Evolutionary conservation across 2,113 vertebrate genomes (phyloP).

Genomic region (Rostratula benghalensis): DNA sequence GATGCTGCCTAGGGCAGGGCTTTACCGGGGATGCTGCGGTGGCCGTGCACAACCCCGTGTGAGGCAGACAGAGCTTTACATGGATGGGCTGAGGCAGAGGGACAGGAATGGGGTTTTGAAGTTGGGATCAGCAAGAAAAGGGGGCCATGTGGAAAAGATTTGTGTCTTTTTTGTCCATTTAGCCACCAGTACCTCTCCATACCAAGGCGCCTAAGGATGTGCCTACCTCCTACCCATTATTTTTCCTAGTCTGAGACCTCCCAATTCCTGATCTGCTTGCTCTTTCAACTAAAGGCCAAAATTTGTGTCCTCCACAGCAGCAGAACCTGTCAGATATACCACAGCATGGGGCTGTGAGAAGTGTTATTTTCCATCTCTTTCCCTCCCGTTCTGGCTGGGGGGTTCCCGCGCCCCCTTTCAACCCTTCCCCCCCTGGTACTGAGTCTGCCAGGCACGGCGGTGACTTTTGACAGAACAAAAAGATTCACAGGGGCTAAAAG

Average conservation of each 20-base stretch:
- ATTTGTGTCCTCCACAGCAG: neutral
- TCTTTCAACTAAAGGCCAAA: neutral
- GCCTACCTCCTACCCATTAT: accelerated
- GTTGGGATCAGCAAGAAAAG: neutral
- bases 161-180: accelerated
- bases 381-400: accelerated
- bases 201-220: neutral
- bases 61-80: too few relatives aligned
- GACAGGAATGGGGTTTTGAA: neutral
- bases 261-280: accelerated
- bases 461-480: neutral
- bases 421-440: neutral
- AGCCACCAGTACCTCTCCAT: neutral
- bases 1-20: neutral
- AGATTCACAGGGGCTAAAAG: neutral
- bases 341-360: neutral
- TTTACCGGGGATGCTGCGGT: neutral
- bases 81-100: neutral
- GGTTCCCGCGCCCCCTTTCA: neutral
- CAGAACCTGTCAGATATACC: accelerated
- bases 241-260: neutral
- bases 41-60: neutral
- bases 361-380: accelerated
- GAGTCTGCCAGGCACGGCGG: accelerated
- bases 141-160: neutral